Evolutionary conservation across 2,888 invertebrate genomes (phyloP).

Genomic region (Ectropis crepuscularia): DNA sequence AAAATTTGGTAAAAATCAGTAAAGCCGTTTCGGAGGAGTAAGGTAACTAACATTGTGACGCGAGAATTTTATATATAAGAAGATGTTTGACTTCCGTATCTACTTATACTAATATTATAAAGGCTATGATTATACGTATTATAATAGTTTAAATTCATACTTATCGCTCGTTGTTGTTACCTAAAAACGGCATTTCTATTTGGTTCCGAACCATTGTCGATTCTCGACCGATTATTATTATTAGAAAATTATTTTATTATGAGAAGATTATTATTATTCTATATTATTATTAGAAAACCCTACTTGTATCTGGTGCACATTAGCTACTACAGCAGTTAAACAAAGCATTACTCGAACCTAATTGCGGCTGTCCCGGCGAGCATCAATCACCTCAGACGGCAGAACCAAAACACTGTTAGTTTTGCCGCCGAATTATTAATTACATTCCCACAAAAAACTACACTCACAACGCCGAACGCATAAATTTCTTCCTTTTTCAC

Average conservation of each 20-base stretch:
- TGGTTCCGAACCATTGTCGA: background rate
- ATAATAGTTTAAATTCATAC: background rate
- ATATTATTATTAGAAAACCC: background rate
- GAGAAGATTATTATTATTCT: too few relatives aligned
- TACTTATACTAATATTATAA: too few relatives aligned
- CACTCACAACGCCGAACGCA: conserved; percentile 82
- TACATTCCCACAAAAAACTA: conserved; percentile 83
- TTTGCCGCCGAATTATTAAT: conserved; percentile 86
- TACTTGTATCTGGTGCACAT: conserved; percentile 17
- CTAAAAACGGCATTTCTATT: background rate
- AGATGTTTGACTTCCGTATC: too few relatives aligned
- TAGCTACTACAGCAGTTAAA: conserved; percentile 33
- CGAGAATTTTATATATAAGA: too few relatives aligned
- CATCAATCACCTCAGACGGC: conserved; percentile 78
- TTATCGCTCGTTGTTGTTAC: too few relatives aligned
- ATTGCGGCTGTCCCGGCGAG: conserved; percentile 59
- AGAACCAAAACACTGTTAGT: conserved; percentile 85
- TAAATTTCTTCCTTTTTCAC: conserved; percentile 85
- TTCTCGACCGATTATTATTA: too few relatives aligned
- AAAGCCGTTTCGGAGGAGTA: too few relatives aligned
- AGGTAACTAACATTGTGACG: too few relatives aligned
- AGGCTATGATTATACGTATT: background rate
- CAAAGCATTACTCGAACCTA: conserved; percentile 52
- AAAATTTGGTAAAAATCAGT: too few relatives aligned
- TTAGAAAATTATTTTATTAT: too few relatives aligned